Evolutionary conservation across 2,797 vertebrate genomes (phyloP).

Genomic region (Alectoris magna): DNA sequence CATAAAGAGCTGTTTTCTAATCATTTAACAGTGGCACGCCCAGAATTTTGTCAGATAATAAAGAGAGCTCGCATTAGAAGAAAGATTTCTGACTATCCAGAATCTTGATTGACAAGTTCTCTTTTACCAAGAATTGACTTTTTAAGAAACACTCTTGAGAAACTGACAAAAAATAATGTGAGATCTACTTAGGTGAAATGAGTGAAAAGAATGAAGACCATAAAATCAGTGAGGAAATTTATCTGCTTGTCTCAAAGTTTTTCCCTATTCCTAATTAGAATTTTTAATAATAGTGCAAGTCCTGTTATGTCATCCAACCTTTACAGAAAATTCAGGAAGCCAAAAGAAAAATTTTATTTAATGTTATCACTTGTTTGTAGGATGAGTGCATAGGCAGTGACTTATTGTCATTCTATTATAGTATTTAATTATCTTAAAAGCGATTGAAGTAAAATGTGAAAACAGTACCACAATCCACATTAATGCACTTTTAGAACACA

Average conservation of each 20-base stretch:
- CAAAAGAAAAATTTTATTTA: background rate
- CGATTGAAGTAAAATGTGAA: background rate
- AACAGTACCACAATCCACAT: background rate
- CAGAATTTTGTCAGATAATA: background rate
- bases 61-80: background rate
- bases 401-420: background rate
- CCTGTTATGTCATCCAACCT: background rate
- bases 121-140: background rate
- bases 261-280: background rate
- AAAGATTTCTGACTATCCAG: background rate
- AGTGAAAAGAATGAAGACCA: background rate
- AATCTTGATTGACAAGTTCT: background rate
- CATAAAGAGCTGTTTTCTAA: background rate
- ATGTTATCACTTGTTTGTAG: background rate
- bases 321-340: background rate
- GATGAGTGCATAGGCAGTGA: background rate
- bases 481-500: background rate
- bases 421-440: background rate
- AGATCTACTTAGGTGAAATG: background rate
- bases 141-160: background rate
- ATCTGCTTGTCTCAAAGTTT: background rate
- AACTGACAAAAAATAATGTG: background rate
- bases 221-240: background rate
- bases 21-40: background rate
- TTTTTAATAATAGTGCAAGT: background rate